A percentile compares a stretch with the other conserved stretches of the same genome.
These are phyloP conservation scores for Malacosoma neustria DNA, from an alignment of 2,888 invertebrate species.

Conservation along the genomic window DNA sequence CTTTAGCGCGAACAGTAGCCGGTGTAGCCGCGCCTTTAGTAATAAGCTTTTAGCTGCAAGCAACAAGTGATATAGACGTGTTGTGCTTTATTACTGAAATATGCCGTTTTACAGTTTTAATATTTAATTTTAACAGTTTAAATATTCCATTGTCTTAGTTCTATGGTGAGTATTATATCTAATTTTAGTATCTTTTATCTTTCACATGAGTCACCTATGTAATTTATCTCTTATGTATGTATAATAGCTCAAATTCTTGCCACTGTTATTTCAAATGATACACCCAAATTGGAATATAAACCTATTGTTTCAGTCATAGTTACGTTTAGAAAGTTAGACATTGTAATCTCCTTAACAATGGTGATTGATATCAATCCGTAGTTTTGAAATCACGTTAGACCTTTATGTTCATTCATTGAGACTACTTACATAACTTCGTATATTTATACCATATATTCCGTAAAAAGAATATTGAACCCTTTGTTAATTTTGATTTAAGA, in stretches of 20 bases:
- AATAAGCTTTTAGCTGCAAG: conserved; percentile 14
- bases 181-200: background rate
- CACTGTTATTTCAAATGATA: background rate
- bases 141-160: no score
- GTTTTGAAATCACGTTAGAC: conserved; percentile 39
- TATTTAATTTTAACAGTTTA: no score
- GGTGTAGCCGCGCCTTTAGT: conserved; percentile 23
- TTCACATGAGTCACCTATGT: background rate
- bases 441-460: background rate
- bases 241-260: background rate
- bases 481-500: background rate
- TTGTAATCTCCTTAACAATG: conserved; percentile 10
- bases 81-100: conserved; percentile 1
- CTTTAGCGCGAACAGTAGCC: conserved; percentile 5
- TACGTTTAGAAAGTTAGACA: background rate
- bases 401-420: conserved; percentile 43
- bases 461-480: background rate
- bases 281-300: background rate
- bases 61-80: background rate
- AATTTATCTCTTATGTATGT: background rate
- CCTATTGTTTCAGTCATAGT: background rate
- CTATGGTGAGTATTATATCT: background rate
- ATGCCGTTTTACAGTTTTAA: background rate
- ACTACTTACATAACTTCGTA: conserved; percentile 5
- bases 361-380: conserved; percentile 19